Evolutionary conservation across 2,888 invertebrate genomes (phyloP).

Genomic region (Protophormia terraenovae): DNA sequence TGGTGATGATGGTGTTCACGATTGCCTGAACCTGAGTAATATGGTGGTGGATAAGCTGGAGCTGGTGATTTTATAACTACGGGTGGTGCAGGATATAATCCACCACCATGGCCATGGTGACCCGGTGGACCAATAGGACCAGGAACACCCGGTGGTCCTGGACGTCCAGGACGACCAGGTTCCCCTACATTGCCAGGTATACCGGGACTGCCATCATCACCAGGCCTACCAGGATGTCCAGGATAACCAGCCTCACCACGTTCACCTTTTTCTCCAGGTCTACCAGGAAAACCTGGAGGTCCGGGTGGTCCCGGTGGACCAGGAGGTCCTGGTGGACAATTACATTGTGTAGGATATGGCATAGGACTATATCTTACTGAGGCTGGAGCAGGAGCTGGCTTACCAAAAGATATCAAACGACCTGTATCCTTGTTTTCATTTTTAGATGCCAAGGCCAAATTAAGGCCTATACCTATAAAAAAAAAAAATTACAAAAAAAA

Average conservation of each 20-base stretch:
- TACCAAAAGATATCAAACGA: constrained; percentile 16
- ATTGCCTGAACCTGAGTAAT: not conserved
- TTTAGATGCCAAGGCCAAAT: not conserved
- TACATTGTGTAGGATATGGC: constrained; percentile 33
- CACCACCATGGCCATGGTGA: not conserved
- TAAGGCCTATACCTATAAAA: constrained; percentile 9
- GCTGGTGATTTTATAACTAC: constrained; percentile 18
- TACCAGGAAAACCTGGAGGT: not conserved
- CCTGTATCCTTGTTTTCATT: not conserved
- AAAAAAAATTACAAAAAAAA: too few species aligned
- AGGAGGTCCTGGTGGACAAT: constrained; percentile 54
- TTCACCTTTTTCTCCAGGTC: not conserved
- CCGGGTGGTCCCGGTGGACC: constrained; percentile 43
- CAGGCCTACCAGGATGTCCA: constrained; percentile 23
- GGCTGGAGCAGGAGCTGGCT: too few species aligned
- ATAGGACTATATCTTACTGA: not conserved
- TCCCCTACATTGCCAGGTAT: constrained; percentile 21
- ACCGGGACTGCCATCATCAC: constrained; percentile 18
- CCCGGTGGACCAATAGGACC: constrained; percentile 35
- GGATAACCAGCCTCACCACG: constrained; percentile 23
- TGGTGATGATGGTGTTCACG: constrained; percentile 34
- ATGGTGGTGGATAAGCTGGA: not conserved
- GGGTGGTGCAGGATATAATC: not conserved
- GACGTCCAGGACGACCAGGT: constrained; percentile 9
- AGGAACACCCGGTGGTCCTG: not conserved